A percentile compares a stretch with the other conserved stretches of the same genome.
Conservation (phyloP, 2,113 vertebrate genomes). For the Gobius niger region DNA sequence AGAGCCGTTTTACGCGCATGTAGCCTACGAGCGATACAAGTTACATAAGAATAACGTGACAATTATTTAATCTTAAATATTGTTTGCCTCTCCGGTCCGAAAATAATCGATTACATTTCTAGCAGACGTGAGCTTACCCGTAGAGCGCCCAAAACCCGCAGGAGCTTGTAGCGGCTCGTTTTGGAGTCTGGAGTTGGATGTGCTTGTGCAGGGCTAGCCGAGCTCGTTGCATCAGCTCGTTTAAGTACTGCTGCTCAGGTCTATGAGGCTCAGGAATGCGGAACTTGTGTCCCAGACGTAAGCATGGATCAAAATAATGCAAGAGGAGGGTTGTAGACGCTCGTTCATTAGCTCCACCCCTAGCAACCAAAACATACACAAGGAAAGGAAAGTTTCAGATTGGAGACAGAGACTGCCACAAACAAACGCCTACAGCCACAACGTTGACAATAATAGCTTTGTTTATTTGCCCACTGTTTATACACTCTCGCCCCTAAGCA, state of each 20-base stretch:
- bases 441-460: constrained; percentile 18
- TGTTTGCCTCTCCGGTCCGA: no score
- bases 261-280: constrained; percentile 89
- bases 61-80: no score
- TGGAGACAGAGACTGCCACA: constrained; percentile 10
- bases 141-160: constrained; percentile 64
- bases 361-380: constrained; percentile 78
- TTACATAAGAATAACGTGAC: no score
- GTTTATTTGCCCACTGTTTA: constrained; percentile 13
- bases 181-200: constrained; percentile 43
- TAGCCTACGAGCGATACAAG: no score
- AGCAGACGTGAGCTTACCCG: constrained; percentile 50
- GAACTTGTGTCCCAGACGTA: constrained; percentile 86
- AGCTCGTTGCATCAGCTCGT: constrained; percentile 87
- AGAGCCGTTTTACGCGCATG: no score
- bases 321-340: constrained; percentile 41
- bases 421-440: constrained; percentile 49
- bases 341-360: constrained; percentile 67
- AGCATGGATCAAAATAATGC: constrained; percentile 73
- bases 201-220: constrained; percentile 52
- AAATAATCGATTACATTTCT: no score
- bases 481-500: constrained; percentile 24
- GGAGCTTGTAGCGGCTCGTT: constrained; percentile 10
- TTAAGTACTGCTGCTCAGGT: constrained; percentile 83
- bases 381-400: constrained; percentile 76